phyloP scores from a whole-genome alignment of 1,140 invertebrate species.

The Hyphantria cunea region DNA sequence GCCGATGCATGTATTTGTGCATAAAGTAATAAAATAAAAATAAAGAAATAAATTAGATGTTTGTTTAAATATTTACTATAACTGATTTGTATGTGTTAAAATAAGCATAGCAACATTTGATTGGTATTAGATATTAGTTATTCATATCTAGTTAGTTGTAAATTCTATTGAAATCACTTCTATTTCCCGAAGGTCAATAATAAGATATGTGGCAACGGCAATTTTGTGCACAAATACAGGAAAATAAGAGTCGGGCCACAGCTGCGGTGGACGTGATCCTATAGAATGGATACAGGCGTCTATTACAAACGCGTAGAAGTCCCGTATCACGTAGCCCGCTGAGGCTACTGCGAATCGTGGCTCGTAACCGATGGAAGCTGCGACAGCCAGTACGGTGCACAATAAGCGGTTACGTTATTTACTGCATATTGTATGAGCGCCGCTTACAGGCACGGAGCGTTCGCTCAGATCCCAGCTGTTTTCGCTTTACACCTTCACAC shows the following conservation, averaged over 20 bases:
- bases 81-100: too few species aligned
- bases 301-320: slow-evolving; percentile 9
- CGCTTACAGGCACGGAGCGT: slow-evolving; percentile 10
- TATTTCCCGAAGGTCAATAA: slow-evolving; percentile 3
- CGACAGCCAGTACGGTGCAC: slow-evolving; percentile 10
- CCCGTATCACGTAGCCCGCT: slow-evolving; percentile 14
- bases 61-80: too few species aligned
- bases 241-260: not conserved
- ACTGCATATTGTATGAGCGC: slow-evolving; percentile 23
- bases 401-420: slow-evolving; percentile 24
- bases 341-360: not conserved
- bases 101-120: too few species aligned
- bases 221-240: slow-evolving; percentile 3
- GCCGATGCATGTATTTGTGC: too few species aligned
- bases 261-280: slow-evolving; percentile 13
- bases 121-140: not conserved
- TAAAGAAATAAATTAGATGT: too few species aligned
- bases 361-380: not conserved
- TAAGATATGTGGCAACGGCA: slow-evolving; percentile 1
- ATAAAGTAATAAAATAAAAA: too few species aligned
- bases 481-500: not conserved
- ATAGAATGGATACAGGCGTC: not conserved
- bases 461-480: not conserved
- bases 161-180: too few species aligned
- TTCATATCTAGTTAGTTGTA: not conserved